Base-by-base conservation (phyloP, 2,113 vertebrate species). In the Menidia beryllina region DNA sequence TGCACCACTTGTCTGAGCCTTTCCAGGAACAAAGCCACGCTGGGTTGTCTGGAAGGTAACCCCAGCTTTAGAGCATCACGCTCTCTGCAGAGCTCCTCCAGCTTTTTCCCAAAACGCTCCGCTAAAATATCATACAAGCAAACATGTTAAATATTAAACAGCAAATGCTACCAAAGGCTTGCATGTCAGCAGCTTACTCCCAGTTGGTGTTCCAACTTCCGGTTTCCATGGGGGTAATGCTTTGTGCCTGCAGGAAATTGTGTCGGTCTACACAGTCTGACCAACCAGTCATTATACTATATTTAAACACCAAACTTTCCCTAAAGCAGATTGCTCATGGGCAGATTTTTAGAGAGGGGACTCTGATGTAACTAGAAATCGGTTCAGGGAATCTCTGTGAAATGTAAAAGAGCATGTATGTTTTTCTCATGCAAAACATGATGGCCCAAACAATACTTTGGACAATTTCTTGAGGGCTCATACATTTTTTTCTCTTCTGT, bases 21-120 rank as follows among this genome's bases (percentile, higher is more conserved):
- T 52, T 94, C 72, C 45, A 98, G 93, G 79, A 96, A 94, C 48
- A 79, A 75, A 24, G 85, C 80, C 58, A 97, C 84, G 2, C 88
- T 89, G 0, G 95, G 96, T 80, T 95, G 95, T 38, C 82, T 92
- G 58, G 96, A 98, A 48, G 96, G 96, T 65, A 98, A 93, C 53
- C 88, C 93, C 83, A 95, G 93, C 71, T 90, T 90, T 38, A 95
- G 90, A 23, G 81, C 53, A 1, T 77, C 86, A 65, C 85, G 88
- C 84, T 96, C 95, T 25, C 81, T 89, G 58, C 92, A 91, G 85
- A 98, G 84, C 65, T 95, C 95, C 79, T 96, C 95, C 69, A 97
- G 69, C 83, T 95, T 95, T 55, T 79, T 80, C 64, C 90, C 93
- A 75, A 96, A 91, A 19, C 73, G 92, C 83, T 97, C 95, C 0